Conservation (phyloP, 2,113 vertebrate species). For the Zosterops borbonicus region DNA sequence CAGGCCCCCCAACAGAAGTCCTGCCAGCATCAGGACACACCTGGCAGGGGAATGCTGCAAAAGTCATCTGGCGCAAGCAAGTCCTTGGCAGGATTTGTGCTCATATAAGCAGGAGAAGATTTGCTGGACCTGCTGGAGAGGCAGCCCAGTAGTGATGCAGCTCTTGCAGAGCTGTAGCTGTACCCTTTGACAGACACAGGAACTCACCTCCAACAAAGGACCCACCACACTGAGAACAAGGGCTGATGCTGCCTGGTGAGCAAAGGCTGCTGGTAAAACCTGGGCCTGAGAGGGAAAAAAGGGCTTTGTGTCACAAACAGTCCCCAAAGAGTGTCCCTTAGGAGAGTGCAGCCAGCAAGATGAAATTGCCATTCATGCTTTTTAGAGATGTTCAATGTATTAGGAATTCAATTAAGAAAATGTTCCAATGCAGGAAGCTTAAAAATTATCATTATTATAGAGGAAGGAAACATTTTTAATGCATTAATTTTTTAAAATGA, state of each 20-base stretch:
- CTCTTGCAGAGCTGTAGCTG: background rate
- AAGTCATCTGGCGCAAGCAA: background rate
- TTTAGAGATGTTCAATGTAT: constrained; percentile 44
- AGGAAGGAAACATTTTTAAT: constrained; percentile 58
- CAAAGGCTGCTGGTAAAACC: background rate
- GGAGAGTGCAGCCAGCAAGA: background rate
- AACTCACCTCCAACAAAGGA: background rate
- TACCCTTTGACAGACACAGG: background rate
- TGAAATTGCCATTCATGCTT: constrained; percentile 50
- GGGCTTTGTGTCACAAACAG: background rate
- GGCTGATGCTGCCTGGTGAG: background rate
- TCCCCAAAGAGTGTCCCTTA: background rate
- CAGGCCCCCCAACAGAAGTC: background rate
- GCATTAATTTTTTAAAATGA: background rate
- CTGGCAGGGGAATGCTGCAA: background rate
- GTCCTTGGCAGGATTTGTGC: background rate
- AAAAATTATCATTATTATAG: constrained; percentile 38
- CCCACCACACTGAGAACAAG: background rate
- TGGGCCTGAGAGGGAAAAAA: background rate
- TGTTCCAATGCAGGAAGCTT: constrained; percentile 56
- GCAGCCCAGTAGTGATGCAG: background rate
- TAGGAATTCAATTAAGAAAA: constrained; percentile 64
- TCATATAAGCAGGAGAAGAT: background rate
- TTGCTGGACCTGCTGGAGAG: background rate
- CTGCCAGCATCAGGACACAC: background rate